Base-by-base conservation (phyloP, 2,888 invertebrate genomes). In the Opisthograptis luteolata region DNA sequence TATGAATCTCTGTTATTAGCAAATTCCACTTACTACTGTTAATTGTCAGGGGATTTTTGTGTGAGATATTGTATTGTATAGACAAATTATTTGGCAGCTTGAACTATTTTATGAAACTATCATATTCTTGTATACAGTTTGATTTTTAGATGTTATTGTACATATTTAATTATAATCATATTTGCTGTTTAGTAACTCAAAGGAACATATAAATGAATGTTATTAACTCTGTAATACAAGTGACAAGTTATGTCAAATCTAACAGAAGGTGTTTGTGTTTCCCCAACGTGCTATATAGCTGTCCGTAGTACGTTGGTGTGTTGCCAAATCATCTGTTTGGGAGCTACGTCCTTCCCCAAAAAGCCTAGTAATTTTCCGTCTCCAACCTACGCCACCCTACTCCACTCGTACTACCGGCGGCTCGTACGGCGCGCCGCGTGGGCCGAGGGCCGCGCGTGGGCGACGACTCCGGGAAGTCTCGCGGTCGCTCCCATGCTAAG, bases 381-480 rank as follows among this genome's bases (percentile, higher is more conserved):
- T 15, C 15, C 31, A 31, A 13, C 13, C 13, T 8, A 13, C 13
- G 28, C 28, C 28, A 28, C 28, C 13, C 14, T 13, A 12, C 27
- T 10, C 2, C 10, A 9, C 10, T 27, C 9, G 10, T n/a, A 43
- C 34, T 35, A 36, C 12, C 22, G 15, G 30, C 15, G 35, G 43
- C 34, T 14, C 22, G 9, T 15, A 9, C 10, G 22, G 40, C 10
- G 25, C 3, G 22, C 5, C 9, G 44, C 35, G 44, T 37, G 31
- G 20, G 14, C 5, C 35, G 45, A 7, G 17, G 24, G 37, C 4
- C 15, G 7, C 24, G 36, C 3, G 35, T 20, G 34, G 45, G 45
- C 45, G 34, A 2, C 9, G 48, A 44, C 50, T 50, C 50, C 44
- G 44, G 22, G 24, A 19, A 51, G 44, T 51, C 50, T 50, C 50